Base-by-base conservation (phyloP, 2,113 vertebrate species). In the Hemibagrus wyckioides region DNA sequence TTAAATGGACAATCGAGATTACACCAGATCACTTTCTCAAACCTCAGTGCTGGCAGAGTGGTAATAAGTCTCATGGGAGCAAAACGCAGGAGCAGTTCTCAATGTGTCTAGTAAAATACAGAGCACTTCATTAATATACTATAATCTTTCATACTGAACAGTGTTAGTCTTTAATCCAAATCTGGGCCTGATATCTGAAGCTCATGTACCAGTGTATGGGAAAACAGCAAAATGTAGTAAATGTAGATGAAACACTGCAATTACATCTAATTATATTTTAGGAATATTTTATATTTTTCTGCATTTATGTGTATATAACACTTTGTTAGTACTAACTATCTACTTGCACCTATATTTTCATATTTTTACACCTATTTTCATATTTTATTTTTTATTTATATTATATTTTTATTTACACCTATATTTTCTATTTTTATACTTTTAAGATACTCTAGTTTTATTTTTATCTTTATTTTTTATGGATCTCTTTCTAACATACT, bases 251-350 rank as follows among this genome's bases (percentile, higher is more conserved):
- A 84, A 84, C 83, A 80, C 90, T 94, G 92, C 92, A 95, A 95
- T 95, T 94, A 96, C n/a, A n/a, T n/a, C n/a, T 90, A 93, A 89
- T 84, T 89, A 89, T 91, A 87, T 92, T 92, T 93, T 92, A 91
- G n/a, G n/a, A n/a, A n/a, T n/a, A n/a, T n/a, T n/a, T n/a, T n/a
- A n/a, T n/a, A n/a, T n/a, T n/a, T n/a, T n/a, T n/a, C n/a, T n/a
- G n/a, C n/a, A n/a, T n/a, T n/a, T n/a, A n/a, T n/a, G n/a, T n/a
- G n/a, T n/a, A n/a, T n/a, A n/a, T n/a, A n/a, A n/a, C n/a, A n/a
- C n/a, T n/a, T n/a, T n/a, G n/a, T n/a, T n/a, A n/a, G n/a, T n/a
- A n/a, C n/a, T n/a, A n/a, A n/a, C n/a, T n/a, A n/a, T n/a, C n/a
- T n/a, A n/a, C n/a, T n/a, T n/a, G n/a, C n/a, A n/a, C n/a, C n/a